These are phyloP conservation scores for Slavum lentiscoides DNA, from an alignment of 2,888 invertebrate genomes.

Conservation along the genomic window DNA sequence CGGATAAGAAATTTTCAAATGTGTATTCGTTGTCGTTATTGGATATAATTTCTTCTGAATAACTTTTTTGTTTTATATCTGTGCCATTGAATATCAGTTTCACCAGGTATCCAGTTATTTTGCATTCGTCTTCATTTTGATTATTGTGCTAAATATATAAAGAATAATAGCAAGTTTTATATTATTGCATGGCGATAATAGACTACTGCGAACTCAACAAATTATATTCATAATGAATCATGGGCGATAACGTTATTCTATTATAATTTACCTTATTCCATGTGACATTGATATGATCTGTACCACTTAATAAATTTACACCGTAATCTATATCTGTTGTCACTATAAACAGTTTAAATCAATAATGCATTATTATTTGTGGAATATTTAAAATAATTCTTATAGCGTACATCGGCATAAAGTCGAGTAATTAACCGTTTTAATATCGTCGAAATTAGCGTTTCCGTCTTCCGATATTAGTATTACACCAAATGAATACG, in stretches of 20 bases:
- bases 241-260: not conserved
- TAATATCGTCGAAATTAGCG: not conserved
- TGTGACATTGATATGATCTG: slow-evolving; percentile 13
- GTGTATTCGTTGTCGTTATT: not conserved
- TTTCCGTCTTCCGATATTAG: slow-evolving; percentile 23
- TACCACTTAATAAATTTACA: not conserved
- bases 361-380: not conserved
- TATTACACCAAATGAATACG: not conserved
- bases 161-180: not conserved
- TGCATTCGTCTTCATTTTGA: slow-evolving; percentile 3
- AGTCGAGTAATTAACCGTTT: not conserved
- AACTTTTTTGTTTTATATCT: not conserved
- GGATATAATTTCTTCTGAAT: not conserved
- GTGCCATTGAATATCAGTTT: not conserved
- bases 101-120: slow-evolving; percentile 9
- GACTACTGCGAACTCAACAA: not conserved
- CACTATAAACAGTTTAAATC: not conserved
- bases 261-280: slow-evolving; percentile 11
- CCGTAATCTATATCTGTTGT: not conserved
- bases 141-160: not conserved
- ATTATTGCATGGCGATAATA: not conserved
- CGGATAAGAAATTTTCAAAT: slow-evolving; percentile 17
- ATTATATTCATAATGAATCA: not conserved
- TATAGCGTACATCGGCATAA: not conserved
- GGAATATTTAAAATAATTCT: not conserved